Evolutionary conservation across 2,797 vertebrate species (phyloP).

Genomic region (Trichosurus vulpecula): DNA sequence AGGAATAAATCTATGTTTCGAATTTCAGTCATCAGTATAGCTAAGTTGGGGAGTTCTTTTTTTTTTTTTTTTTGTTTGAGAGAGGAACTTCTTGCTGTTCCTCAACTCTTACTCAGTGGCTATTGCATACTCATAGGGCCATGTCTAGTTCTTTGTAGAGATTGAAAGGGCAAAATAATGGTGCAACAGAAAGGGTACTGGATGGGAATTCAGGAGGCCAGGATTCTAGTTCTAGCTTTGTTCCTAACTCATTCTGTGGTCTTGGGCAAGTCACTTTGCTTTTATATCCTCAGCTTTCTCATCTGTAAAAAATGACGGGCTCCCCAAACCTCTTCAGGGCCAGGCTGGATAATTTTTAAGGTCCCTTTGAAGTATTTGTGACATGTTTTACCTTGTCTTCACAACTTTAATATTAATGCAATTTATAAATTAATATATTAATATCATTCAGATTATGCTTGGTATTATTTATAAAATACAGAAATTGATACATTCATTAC

Average conservation of each 20-base stretch:
- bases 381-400: not conserved
- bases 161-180: not conserved
- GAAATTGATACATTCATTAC: not conserved
- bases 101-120: not conserved
- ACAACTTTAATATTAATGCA: not conserved
- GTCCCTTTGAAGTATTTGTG: not conserved
- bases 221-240: not conserved
- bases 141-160: not conserved
- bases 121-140: not conserved
- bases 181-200: not conserved
- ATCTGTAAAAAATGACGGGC: not conserved
- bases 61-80: not conserved
- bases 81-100: not conserved
- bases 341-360: not conserved
- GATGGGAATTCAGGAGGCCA: not conserved
- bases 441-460: not conserved
- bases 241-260: not conserved
- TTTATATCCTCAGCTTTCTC: not conserved
- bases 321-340: no score
- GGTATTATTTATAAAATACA: not conserved
- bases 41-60: not conserved
- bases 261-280: not conserved
- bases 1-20: not conserved
- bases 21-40: not conserved
- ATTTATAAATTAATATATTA: not conserved